Percentiles rank a stretch among this genome's conserved stretches.
Conservation (phyloP, 1,140 invertebrate species). For the Cecropterus lyciades region DNA sequence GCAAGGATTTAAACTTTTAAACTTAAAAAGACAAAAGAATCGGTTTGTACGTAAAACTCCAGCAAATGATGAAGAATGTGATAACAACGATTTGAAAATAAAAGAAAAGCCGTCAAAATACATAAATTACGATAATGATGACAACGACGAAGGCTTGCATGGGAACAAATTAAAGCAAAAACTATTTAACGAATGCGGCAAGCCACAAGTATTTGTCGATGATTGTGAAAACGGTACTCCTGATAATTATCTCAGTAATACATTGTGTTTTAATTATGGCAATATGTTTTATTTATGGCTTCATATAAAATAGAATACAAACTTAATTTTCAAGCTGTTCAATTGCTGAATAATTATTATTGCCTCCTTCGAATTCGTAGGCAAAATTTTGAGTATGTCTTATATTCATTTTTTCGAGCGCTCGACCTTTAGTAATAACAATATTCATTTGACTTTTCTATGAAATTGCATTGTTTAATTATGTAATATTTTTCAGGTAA, state of each 20-base stretch:
- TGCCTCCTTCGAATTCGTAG: too few relatives aligned
- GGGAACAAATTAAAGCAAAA: conserved; percentile 40
- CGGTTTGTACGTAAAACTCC: conserved; percentile 51
- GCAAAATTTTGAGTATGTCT: too few relatives aligned
- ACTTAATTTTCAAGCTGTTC: too few relatives aligned
- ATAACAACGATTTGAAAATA: conserved; percentile 40
- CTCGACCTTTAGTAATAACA: too few relatives aligned
- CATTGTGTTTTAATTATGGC: too few relatives aligned
- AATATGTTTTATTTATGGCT: too few relatives aligned
- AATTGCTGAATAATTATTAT: too few relatives aligned
- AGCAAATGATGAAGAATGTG: conserved; percentile 41
- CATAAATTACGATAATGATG: conserved; percentile 34
- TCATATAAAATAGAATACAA: too few relatives aligned
- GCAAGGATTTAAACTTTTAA: conserved; percentile 71
- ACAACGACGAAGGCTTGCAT: conserved; percentile 43
- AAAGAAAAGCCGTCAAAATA: conserved; percentile 31
- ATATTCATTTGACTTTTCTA: too few relatives aligned
- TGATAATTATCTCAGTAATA: not conserved
- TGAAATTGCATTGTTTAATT: not conserved
- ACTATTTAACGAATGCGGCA: conserved; percentile 59
- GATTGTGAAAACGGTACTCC: conserved; percentile 44
- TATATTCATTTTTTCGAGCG: too few relatives aligned
- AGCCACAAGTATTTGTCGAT: conserved; percentile 20
- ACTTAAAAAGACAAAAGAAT: conserved; percentile 60
- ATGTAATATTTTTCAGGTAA: conserved; percentile 37